Base-by-base conservation (phyloP, 2,797 vertebrate species). In the Lindbergichthys nudifrons region DNA sequence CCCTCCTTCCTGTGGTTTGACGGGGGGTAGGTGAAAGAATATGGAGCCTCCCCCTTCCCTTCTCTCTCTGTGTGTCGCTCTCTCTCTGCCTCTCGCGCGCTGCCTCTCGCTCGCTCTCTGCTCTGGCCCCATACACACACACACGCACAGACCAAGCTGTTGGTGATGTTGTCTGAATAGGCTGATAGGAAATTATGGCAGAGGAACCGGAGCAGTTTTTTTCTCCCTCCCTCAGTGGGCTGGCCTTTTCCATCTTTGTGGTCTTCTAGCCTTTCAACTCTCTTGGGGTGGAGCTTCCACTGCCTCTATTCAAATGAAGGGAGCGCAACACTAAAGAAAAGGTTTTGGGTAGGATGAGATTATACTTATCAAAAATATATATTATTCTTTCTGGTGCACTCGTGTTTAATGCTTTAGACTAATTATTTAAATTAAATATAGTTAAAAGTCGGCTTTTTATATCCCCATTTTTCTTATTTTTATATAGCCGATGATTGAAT, bases 171-270 rank as follows among this genome's bases (percentile, higher is more conserved):
- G 92, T 94, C 94, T 95, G 93, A 95, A 95, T 94, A 92, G 92
- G 92, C 94, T 93, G 93, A 95, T 95, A 95, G 95, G 94, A 96
- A 95, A 95, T 95, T 95, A 95, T 95, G 91, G 95, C 92, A 93
- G 93, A 93, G 94, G 92, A 95, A 89, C 93, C 87, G 83, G 93
- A 94, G 93, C 92, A 91, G 90, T 93, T 94, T 95, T 94, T 93
- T 91, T 92, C 91, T 93, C 94, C 91, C 92, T 93, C 95, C 94
- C 93, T 94, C 80, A 90, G 93, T 95, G 95, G 95, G 95, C 91
- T 89, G 95, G 94, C 93, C 94, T 94, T 93, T 93, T 92, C 91
- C 91, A 93, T 94, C 93, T 94, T 91, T 92, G 93, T 94, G 90
- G 92, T 95, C 94, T 90, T 92, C 92, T 94, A 94, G 94, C 94